phyloP scores from a whole-genome alignment of 2,113 vertebrate species.

The Menura novaehollandiae region DNA sequence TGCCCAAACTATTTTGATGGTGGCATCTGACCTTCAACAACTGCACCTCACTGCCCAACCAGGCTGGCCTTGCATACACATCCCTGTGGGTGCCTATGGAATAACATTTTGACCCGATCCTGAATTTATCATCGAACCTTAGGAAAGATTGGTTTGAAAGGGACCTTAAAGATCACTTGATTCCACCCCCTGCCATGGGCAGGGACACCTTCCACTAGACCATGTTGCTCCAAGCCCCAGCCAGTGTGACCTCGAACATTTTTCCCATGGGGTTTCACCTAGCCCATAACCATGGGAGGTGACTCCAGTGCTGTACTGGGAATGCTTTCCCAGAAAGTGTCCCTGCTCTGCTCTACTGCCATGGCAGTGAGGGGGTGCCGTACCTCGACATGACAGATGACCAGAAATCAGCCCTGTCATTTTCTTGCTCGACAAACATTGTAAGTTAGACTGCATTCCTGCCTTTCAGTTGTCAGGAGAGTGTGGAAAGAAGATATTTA shows the following conservation, averaged over 20 bases:
- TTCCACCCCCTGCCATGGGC: neutral
- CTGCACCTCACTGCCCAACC: rapidly evolving
- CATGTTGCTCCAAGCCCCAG: neutral
- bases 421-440: neutral
- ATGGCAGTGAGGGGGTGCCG: rapidly evolving
- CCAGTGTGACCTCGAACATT: neutral
- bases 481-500: slow-evolving; percentile 57
- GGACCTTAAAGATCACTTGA: rapidly evolving
- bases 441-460: slow-evolving; percentile 48
- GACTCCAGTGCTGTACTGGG: neutral
- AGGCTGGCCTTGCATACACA: neutral
- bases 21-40: neutral
- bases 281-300: rapidly evolving
- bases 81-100: rapidly evolving
- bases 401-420: neutral
- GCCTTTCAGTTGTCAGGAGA: slow-evolving; percentile 49
- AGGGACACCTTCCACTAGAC: neutral
- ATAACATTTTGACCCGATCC: neutral
- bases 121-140: neutral
- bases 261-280: neutral
- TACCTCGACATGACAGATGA: neutral
- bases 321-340: neutral
- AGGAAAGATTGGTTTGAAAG: neutral
- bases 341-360: neutral
- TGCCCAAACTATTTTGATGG: neutral